Base-by-base conservation (phyloP, 2,888 invertebrate genomes). In the Flexamia atlantica region DNA sequence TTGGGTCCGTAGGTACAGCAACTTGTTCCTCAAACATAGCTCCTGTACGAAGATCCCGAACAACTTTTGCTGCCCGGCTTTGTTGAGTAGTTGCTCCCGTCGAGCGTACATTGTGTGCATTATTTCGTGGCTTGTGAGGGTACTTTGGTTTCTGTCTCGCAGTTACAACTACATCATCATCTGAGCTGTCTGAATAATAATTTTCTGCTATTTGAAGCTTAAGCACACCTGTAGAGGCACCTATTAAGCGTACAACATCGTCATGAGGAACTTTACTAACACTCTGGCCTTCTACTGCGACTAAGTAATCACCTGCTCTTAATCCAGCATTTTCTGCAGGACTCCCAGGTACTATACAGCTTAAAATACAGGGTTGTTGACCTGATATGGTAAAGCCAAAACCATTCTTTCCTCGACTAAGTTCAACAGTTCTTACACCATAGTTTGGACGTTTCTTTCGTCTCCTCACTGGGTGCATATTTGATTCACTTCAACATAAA, bases 311-410 rank as follows among this genome's bases (percentile, higher is more conserved):
- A 0, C 98, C 98, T 46, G 98, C 96, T 32, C 97, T 93, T 25
- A 99, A 91, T 0, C 98, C 98, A 36, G 97, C 97, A 85, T 94
- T 93, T 89, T 98, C 98, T 0, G 98, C 98, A 1, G 98, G 98
- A 85, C 96, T 97, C 87, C 96, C 96, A 72, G 94, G 92, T 0
- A 98, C 98, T 88, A 99, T 98, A 88, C 97, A 98, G 81, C 98
- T 97, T 84, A 99, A 93, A 86, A 98, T 96, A 90, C 98, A 99
- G 0, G 99, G 98, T 89, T 97, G 95, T 90, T 99, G 98, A 2
- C 98, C 98, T 0, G 98, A 98, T 89, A 99, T 98, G 28, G 98
- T 99, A 89, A 99, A 99, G n/a, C 99, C 98, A 90, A 97, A 99
- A 10, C 98, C 98, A 88, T 96, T 96, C 85, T 94, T 93, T 2